These are phyloP conservation scores for Carassius auratus DNA, from an alignment of 2,113 vertebrate genomes.

Conservation along the genomic window DNA sequence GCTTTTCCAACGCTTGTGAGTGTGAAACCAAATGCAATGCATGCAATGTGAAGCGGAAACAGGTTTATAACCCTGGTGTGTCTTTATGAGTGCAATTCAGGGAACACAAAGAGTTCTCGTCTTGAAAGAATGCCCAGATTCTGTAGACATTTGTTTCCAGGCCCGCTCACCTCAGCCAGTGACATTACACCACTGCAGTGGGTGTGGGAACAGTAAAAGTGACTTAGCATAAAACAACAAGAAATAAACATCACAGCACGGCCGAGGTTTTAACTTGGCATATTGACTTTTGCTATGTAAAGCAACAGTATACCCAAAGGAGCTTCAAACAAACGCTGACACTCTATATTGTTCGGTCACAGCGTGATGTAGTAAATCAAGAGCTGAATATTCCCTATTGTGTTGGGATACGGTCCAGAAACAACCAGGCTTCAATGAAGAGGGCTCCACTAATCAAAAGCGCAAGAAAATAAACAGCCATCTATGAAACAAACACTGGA, in stretches of 20 bases:
- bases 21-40: neutral
- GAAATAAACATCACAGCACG: constrained; percentile 41
- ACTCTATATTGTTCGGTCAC: constrained; percentile 45
- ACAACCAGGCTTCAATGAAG: constrained; percentile 48
- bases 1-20: neutral
- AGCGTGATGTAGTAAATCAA: constrained; percentile 23
- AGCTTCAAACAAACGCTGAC: constrained; percentile 44
- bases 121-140: neutral
- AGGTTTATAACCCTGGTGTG: constrained; percentile 2
- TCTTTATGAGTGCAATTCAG: neutral
- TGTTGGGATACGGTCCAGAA: constrained; percentile 49
- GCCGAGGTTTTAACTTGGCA: neutral
- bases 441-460: constrained; percentile 56
- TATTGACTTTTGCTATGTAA: constrained; percentile 53
- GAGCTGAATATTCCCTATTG: constrained; percentile 43
- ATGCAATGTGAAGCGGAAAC: neutral
- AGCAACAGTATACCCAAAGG: constrained; percentile 35
- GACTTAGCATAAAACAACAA: constrained; percentile 31
- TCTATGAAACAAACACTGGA: constrained; percentile 53
- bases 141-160: constrained; percentile 5
- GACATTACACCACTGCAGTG: neutral
- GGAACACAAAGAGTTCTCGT: neutral
- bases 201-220: constrained; percentile 29
- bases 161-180: neutral
- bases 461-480: constrained; percentile 53